A percentile compares a stretch with the other conserved stretches of the same genome.
Evolutionary conservation across 1,140 invertebrate genomes (phyloP).

Genomic region (Theocolax elegans): DNA sequence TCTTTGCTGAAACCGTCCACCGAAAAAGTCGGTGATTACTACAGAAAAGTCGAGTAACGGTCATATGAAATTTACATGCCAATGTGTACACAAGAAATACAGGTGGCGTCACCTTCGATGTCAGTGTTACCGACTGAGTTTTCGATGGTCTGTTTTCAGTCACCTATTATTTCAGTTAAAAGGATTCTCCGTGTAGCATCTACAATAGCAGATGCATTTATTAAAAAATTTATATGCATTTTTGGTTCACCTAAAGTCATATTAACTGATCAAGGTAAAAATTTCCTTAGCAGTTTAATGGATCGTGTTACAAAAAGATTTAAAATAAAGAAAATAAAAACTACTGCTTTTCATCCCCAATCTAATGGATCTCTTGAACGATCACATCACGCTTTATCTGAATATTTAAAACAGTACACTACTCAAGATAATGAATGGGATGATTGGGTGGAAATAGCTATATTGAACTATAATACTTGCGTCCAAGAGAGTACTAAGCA

Average conservation of each 20-base stretch:
- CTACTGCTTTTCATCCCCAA: slow-evolving; percentile 42
- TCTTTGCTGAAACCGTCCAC: too few species aligned
- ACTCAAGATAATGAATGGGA: too few species aligned
- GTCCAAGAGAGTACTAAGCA: slow-evolving; percentile 1
- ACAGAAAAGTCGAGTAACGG: too few species aligned
- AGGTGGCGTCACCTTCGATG: too few species aligned
- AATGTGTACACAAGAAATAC: too few species aligned
- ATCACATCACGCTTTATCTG: slow-evolving; percentile 50
- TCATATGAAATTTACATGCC: too few species aligned
- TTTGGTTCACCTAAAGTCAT: slow-evolving; percentile 49
- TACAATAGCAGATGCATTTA: slow-evolving; percentile 32
- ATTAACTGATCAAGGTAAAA: slow-evolving; percentile 51
- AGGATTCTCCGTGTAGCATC: too few species aligned
- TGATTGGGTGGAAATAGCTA: too few species aligned
- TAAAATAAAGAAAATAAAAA: slow-evolving; percentile 28
- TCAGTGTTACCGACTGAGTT: too few species aligned
- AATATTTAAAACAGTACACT: slow-evolving; percentile 51
- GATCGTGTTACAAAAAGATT: slow-evolving; percentile 28
- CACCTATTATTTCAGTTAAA: too few species aligned
- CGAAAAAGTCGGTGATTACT: too few species aligned
- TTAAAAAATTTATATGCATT: slow-evolving; percentile 43
- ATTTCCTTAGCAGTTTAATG: slow-evolving; percentile 47
- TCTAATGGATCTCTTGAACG: slow-evolving; percentile 56
- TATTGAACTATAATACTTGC: slow-evolving; percentile 9
- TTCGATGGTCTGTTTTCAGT: too few species aligned